Base-by-base conservation (phyloP, 2,888 invertebrate species). In the Onchidella celtica region DNA sequence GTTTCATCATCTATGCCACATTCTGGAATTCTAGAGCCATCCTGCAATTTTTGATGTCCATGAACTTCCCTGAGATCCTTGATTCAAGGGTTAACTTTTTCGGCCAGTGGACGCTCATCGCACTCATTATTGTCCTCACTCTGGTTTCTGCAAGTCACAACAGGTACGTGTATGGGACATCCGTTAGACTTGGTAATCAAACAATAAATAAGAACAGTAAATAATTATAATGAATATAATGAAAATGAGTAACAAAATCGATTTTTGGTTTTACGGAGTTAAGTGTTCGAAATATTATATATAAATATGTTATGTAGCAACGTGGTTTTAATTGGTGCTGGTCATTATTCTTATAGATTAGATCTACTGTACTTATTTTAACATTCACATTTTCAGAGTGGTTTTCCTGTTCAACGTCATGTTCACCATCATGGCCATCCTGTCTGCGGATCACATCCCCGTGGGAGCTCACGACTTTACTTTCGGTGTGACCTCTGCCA, bases 391-490 rank as follows among this genome's bases (percentile, higher is more conserved):
- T 29, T 34, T 1, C 70, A 83, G 81, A 27, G 80, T 86, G n/a
- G 84, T 87, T 27, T 89, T 87, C 73, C 40, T 89, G 9, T 87
- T 87, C 83, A 89, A 89, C 81, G 38, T 85, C 24, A 76, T 86
- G 24, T 81, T 89, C 36, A 73, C 81, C 9, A 32, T 87, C 59
- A 83, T 85, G 63, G 80, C 85, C 27, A 77, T 87, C 24, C 81
- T 89, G 65, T 87, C 88, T 0, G 77, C 87, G 29, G 88, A 87
- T 59, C 87, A 88, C 68, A 89, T 89, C 36, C 87, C 88, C 0
- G 40, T 79, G 17, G 63, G 59, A 0, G 86, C 83, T 1, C 84
- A 85, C 68, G 84, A 86, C 83, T 89, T 85, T 69, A 87, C 88
- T n/a, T 86, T 88, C 65, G 87, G 88, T 27, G 79, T 88, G 6